A percentile compares a stretch with the other conserved stretches of the same genome.
Evolutionary conservation across 2,888 invertebrate species (phyloP).

Genomic region (Pocota personata): DNA sequence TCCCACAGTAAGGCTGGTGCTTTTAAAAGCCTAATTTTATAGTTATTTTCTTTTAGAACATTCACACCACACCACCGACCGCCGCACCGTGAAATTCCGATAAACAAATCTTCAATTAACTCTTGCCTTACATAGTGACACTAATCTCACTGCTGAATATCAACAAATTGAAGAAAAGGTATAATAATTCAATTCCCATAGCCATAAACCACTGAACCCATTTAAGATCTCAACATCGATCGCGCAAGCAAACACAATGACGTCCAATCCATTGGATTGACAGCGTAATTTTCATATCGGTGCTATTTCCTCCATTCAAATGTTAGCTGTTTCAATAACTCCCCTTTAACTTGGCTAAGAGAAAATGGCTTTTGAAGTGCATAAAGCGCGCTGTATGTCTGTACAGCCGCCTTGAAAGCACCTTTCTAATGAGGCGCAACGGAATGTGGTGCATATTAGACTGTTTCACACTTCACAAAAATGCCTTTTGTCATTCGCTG

Average conservation of each 20-base stretch:
- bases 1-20: neutral
- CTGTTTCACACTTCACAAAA: constrained; percentile 58
- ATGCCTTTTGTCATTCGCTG: constrained; percentile 49
- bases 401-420: constrained; percentile 40
- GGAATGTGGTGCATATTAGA: constrained; percentile 66
- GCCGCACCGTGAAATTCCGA: constrained; percentile 22
- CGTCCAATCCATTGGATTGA: constrained; percentile 33
- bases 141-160: neutral
- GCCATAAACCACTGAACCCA: constrained; percentile 18
- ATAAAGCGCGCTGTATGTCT: constrained; percentile 9
- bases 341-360: constrained; percentile 1
- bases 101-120: constrained; percentile 22
- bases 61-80: neutral
- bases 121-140: neutral
- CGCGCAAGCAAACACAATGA: constrained; percentile 9
- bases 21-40: neutral
- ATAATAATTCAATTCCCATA: constrained; percentile 27
- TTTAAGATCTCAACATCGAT: neutral
- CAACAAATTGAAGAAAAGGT: neutral
- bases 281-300: constrained; percentile 57
- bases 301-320: constrained; percentile 42
- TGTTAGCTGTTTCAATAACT: constrained; percentile 13
- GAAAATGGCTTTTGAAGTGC: constrained; percentile 25
- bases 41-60: neutral
- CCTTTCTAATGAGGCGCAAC: constrained; percentile 70